phyloP scores from a whole-genome alignment of 1,140 invertebrate genomes.

The Condylostylus longicornis region DNA sequence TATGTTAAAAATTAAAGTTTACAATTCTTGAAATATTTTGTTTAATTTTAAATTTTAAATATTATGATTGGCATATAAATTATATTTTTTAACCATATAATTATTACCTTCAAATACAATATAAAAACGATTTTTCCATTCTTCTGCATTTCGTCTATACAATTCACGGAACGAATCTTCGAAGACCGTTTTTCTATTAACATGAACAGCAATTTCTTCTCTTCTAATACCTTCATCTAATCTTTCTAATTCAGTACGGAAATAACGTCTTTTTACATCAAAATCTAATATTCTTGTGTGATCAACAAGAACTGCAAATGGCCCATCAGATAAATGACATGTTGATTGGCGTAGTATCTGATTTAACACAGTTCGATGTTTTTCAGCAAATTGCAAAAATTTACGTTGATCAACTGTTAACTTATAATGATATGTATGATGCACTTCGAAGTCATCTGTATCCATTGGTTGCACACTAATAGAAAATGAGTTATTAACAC shows the following conservation, averaged over 20 bases:
- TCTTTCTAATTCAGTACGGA: constrained; percentile 72
- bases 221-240: constrained; percentile 63
- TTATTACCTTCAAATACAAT: constrained; percentile 85
- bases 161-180: constrained; percentile 85
- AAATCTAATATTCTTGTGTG: constrained; percentile 83
- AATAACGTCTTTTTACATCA: constrained; percentile 83
- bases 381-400: constrained; percentile 76
- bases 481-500: neutral
- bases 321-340: constrained; percentile 70
- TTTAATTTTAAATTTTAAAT: neutral
- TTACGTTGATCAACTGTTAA: constrained; percentile 43
- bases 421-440: no score
- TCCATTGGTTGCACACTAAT: neutral
- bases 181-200: constrained; percentile 73
- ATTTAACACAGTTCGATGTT: constrained; percentile 78
- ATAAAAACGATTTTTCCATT: constrained; percentile 91
- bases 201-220: constrained; percentile 84
- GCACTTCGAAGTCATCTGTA: neutral
- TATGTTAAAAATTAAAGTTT: neutral
- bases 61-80: no score
- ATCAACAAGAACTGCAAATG: constrained; percentile 79
- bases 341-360: constrained; percentile 82
- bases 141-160: constrained; percentile 66
- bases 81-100: no score
- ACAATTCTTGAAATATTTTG: neutral